Conservation (phyloP, 2,888 invertebrate genomes). For the Notodonta ziczac region DNA sequence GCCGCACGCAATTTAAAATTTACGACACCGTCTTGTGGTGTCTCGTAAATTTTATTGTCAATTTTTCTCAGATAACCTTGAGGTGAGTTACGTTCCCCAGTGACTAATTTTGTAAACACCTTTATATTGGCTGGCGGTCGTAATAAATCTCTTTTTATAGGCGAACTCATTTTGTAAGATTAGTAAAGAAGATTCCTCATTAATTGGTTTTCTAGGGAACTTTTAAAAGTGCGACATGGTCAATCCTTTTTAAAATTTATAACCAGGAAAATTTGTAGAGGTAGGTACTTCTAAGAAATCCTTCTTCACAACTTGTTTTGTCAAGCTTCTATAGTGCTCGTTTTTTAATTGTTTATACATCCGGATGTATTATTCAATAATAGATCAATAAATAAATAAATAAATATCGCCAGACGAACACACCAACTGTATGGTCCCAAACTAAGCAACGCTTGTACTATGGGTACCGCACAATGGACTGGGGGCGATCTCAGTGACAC, state of each 20-base stretch:
- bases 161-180: conserved; percentile 25
- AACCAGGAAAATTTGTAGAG: conserved; percentile 25
- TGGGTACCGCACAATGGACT: no score
- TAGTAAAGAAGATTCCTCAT: conserved; percentile 27
- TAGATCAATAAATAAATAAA: no score
- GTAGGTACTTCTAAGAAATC: conserved; percentile 30
- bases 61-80: conserved; percentile 33
- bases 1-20: conserved; percentile 39
- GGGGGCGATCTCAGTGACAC: no score
- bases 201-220: conserved; percentile 51
- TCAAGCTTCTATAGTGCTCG: no score
- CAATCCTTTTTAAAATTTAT: conserved; percentile 41
- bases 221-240: conserved; percentile 41
- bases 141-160: conserved; percentile 53
- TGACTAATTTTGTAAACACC: conserved; percentile 48
- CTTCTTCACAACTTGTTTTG: background rate
- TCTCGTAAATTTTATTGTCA: conserved; percentile 41
- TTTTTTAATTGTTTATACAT: no score
- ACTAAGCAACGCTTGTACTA: no score
- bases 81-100: conserved; percentile 24
- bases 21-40: conserved; percentile 36
- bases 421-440: no score
- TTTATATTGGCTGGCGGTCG: conserved; percentile 44
- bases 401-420: no score
- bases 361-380: no score